These are phyloP conservation scores for Girardia tigrina DNA, from an alignment of 2,888 invertebrate genomes.

Conservation along the genomic window DNA sequence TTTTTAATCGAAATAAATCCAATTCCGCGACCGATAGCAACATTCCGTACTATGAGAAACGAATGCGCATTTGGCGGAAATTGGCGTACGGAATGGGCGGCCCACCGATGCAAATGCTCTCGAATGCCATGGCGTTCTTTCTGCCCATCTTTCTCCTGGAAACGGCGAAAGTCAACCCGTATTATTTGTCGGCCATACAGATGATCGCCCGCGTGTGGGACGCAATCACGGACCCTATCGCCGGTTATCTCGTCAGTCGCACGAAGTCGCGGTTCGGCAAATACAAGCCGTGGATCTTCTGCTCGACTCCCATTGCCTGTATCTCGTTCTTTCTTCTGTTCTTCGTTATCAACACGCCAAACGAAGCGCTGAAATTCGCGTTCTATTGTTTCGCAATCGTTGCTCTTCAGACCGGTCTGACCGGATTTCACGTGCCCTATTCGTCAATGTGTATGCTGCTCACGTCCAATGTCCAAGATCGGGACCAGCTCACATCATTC, in stretches of 20 bases:
- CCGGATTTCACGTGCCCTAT: slow-evolving; percentile 44
- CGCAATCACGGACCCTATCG: slow-evolving; percentile 44
- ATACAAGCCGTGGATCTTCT: slow-evolving; percentile 44
- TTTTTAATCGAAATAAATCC: neutral
- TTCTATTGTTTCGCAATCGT: slow-evolving; percentile 43
- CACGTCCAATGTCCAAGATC: slow-evolving; percentile 41
- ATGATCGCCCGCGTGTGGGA: slow-evolving; percentile 45
- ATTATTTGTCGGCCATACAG: slow-evolving; percentile 43
- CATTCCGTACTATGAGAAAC: neutral
- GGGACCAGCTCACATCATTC: slow-evolving; percentile 43
- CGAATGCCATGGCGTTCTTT: slow-evolving; percentile 34
- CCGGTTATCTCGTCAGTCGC: slow-evolving; percentile 43
- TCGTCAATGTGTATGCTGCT: slow-evolving; percentile 45
- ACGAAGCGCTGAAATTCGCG: slow-evolving; percentile 41
- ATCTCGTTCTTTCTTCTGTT: slow-evolving; percentile 42
- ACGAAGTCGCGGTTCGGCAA: slow-evolving; percentile 43
- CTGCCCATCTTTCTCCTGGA: slow-evolving; percentile 36
- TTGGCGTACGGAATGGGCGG: slow-evolving; percentile 34
- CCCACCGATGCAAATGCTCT: slow-evolving; percentile 35
- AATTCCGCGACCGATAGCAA: neutral
- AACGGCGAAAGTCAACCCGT: slow-evolving; percentile 40
- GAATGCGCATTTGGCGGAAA: slow-evolving; percentile 26
- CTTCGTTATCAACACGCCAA: slow-evolving; percentile 42
- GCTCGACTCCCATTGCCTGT: slow-evolving; percentile 42
- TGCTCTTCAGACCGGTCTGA: slow-evolving; percentile 41